Base-by-base conservation (phyloP, 2,113 vertebrate genomes). In the Setophaga coronata region DNA sequence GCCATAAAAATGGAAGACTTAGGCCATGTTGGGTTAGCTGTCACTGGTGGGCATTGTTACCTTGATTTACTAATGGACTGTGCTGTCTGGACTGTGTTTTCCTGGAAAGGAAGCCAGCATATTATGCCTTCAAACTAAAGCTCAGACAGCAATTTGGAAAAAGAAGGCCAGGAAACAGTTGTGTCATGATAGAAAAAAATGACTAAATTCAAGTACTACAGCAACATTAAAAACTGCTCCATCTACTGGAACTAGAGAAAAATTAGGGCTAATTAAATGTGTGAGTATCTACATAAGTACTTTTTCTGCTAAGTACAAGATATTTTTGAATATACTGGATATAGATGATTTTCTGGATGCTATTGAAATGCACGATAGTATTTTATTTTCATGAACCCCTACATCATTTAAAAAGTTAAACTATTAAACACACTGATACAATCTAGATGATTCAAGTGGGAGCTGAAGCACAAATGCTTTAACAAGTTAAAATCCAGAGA, bases 221-320 rank as follows among this genome's bases (percentile, higher is more conserved):
- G 58, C 83, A 97, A 82, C 78, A 89, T 93, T 97, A 64, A 84
- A 82, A 98, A 97, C 31, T 95, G 94, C 91, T 96, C 96, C 87
- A 97, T 81, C 94, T 97, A 96, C 84, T 97, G 96, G 89, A 77
- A 93, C 48, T 62, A 94, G 26, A 69, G 53, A 77, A 90, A 97
- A 82, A 48, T 54, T 34, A 74, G 87, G 73, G n/a, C 43, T 83
- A 92, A 93, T 89, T 69, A 78, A 36, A 83, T 77, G 23, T 58
- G 11, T 36, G 40, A 88, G 38, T 47, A 89, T 42, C 81, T n/a
- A 34, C 21, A 25, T 8, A 54, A 70, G 38, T 33, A 71, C 18
- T 51, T 43, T 54, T 90, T 62, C 62, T 77, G 19, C 34, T 57
- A 70, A 76, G 26, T 54, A 56, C 18, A 66, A 74, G 33, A 10